These are phyloP conservation scores for Halcyon smyrnensis DNA, from an alignment of 2,797 vertebrate species.

Conservation along the genomic window DNA sequence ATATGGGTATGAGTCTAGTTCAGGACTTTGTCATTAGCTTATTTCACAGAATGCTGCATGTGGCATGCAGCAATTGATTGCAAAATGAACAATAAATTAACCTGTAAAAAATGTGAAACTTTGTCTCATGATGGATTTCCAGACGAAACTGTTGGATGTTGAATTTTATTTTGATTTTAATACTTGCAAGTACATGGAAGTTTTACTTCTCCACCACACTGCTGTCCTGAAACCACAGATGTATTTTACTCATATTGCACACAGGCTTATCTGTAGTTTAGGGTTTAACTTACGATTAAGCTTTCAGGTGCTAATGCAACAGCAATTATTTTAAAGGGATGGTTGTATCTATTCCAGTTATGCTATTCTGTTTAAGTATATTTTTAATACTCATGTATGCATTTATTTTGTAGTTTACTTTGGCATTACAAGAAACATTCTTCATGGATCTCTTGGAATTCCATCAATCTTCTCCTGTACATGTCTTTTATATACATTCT, in stretches of 20 bases:
- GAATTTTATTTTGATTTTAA: conserved; percentile 54
- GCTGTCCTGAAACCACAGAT: background rate
- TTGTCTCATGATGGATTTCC: background rate
- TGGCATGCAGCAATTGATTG: background rate
- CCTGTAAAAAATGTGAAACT: background rate
- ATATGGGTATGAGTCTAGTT: background rate
- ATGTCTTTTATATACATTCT: background rate
- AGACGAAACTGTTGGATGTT: background rate
- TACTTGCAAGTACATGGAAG: conserved; percentile 4
- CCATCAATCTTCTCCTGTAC: background rate
- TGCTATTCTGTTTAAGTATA: background rate
- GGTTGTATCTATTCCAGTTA: background rate
- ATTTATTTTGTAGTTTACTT: background rate
- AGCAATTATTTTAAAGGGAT: background rate
- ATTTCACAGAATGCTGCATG: background rate
- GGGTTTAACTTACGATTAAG: background rate
- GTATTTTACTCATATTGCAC: background rate
- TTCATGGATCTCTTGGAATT: background rate
- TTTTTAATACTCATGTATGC: background rate
- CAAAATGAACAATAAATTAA: conserved; percentile 34
- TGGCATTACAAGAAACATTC: background rate
- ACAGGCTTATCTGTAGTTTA: background rate
- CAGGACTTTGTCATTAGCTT: background rate
- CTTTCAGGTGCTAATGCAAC: background rate
- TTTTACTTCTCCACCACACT: background rate